These are phyloP conservation scores for Spicauda simplicius DNA, from an alignment of 2,888 invertebrate species.

Conservation along the genomic window DNA sequence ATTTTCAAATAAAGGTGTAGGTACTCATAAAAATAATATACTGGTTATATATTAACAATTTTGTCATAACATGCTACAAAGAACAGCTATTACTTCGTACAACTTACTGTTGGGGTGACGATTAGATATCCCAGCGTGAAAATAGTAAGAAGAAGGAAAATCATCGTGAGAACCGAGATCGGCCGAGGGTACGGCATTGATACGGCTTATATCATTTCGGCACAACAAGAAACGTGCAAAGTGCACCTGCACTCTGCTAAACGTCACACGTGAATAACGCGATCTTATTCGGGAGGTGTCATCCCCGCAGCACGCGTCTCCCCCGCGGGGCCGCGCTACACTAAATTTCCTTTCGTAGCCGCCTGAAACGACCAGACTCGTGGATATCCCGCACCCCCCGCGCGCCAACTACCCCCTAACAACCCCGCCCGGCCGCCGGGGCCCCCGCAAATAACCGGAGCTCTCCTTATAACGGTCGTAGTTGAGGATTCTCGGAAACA, in stretches of 20 bases:
- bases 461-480: constrained; percentile 29
- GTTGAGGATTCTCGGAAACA: not conserved
- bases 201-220: constrained; percentile 49
- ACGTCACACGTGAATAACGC: constrained; percentile 41
- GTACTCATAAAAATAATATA: no score
- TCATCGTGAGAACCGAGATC: constrained; percentile 59
- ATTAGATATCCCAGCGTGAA: constrained; percentile 58
- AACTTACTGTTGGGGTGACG: constrained; percentile 43
- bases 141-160: constrained; percentile 60
- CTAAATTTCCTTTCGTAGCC: constrained; percentile 47
- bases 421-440: constrained; percentile 12
- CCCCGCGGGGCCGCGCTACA: constrained; percentile 51
- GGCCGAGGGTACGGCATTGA: constrained; percentile 56
- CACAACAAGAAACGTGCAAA: constrained; percentile 43
- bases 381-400: constrained; percentile 36
- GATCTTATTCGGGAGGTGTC: constrained; percentile 42
- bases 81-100: constrained; percentile 2
- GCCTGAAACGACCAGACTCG: constrained; percentile 37
- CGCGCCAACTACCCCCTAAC: constrained; percentile 25
- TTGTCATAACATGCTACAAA: not conserved
- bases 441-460: constrained; percentile 38
- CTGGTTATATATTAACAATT: no score
- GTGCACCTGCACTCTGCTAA: constrained; percentile 48
- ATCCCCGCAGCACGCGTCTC: constrained; percentile 46
- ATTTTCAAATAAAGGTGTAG: no score